Evolutionary conservation across 2,113 vertebrate genomes (phyloP), one percentile per base, ranked within the genome.

Genomic region (Tenebrosternarchus preto): DNA sequence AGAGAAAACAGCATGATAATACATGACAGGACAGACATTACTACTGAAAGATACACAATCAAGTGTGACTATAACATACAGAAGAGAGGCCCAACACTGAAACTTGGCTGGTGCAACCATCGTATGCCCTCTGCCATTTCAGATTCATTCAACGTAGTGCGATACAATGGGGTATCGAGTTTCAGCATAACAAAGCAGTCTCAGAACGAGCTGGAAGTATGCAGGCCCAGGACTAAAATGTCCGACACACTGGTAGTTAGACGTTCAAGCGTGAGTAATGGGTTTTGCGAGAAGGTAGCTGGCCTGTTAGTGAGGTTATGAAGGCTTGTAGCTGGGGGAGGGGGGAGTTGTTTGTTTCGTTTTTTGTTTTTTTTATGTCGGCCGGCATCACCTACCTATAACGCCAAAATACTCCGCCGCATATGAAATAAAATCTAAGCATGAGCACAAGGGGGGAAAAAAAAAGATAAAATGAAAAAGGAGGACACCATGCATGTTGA

Each of bases 351-450:
- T 12, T 9, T 1, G 12, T 9, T 12, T 11, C 11, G 12, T 9
- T 12, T 9, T 12, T 24, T 70, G 71, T 55, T 43, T 67, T 77
- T 20, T 67, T n/a, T 25, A 64, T 1, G n/a, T 60, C 59, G 29
- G 82, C 86, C 86, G 89, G 88, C 67, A 76, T 90, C 93, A 95
- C 95, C 93, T 95, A 96, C 94, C 95, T 95, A 96, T 90, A 86
- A 94, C 93, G 91, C 94, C 92, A 90, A 97, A 96, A 92, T 84
- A 76, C 92, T 95, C 94, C 94, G 92, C 93, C 85, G 95, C 94
- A 90, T 95, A 95, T 86, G 93, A 92, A 93, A 97, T 96, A 87
- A 95, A 93, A 91, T 96, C 95, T 96, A 92, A 95, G 92, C 91
- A 91, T 87, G 86, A 86, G 92, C 82, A 90, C 91, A 92, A 87